A percentile compares a stretch with the other conserved stretches of the same genome.
Evolutionary conservation across 2,797 vertebrate species (phyloP).

Genomic region (Urosaurus nigricauda): DNA sequence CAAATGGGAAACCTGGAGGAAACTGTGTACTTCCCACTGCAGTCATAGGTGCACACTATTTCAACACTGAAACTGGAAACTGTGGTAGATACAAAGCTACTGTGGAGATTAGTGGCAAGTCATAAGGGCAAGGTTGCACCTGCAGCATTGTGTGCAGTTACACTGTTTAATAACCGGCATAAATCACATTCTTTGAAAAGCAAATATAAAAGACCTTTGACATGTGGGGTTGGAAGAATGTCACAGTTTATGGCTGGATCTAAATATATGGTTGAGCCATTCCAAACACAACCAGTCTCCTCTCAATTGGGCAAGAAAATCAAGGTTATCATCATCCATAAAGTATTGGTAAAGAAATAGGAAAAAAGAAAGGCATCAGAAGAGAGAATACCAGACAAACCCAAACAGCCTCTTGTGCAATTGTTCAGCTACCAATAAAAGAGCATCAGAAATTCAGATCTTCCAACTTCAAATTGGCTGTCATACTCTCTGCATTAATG

Average conservation of each 20-base stretch:
- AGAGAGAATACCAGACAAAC: neutral
- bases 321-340: neutral
- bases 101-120: conserved; percentile 79
- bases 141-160: conserved; percentile 72
- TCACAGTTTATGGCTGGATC: conserved; percentile 68
- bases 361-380: conserved; percentile 28
- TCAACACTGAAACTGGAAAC: neutral
- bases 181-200: conserved; percentile 83
- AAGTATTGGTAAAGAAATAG: conserved; percentile 30
- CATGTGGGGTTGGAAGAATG: conserved; percentile 77
- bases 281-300: conserved; percentile 26
- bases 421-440: neutral
- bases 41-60: neutral
- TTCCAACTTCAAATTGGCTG: neutral
- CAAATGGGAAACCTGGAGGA: neutral
- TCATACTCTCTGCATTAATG: neutral
- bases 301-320: conserved; percentile 50
- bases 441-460: neutral
- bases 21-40: neutral
- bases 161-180: conserved; percentile 79
- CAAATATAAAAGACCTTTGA: conserved; percentile 80
- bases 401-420: neutral
- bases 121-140: conserved; percentile 78
- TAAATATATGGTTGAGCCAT: conserved; percentile 48
- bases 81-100: conserved; percentile 75